Evolutionary conservation across 2,888 invertebrate species (phyloP).

Genomic region (Acanthosoma haemorrhoidale): DNA sequence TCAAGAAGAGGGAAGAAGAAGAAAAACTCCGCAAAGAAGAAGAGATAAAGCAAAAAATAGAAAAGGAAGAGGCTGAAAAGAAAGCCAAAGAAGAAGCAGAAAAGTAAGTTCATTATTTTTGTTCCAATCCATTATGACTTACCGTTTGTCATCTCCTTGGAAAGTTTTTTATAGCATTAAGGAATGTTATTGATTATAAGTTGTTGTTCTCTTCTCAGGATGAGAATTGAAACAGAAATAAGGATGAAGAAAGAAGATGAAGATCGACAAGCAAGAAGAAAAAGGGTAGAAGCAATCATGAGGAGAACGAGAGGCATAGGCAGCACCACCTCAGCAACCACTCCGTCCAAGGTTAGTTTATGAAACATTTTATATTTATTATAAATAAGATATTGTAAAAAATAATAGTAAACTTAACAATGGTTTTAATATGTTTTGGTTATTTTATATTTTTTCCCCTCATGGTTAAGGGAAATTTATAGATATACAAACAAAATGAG

Average conservation of each 20-base stretch:
- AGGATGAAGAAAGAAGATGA: slow-evolving; percentile 78
- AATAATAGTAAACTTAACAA: not conserved
- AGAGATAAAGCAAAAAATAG: slow-evolving; percentile 57
- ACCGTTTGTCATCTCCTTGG: not conserved
- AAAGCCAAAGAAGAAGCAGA: slow-evolving; percentile 83
- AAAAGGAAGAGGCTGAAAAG: slow-evolving; percentile 70
- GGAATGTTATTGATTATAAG: not conserved
- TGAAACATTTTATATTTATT: not conserved
- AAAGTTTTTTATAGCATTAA: not conserved
- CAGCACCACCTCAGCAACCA: slow-evolving; percentile 47
- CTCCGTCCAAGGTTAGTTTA: slow-evolving; percentile 48
- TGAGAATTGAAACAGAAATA: slow-evolving; percentile 77
- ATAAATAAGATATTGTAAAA: not conserved
- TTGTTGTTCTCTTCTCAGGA: slow-evolving; percentile 46
- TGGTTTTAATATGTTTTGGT: too few species aligned
- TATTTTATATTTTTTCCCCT: too few species aligned
- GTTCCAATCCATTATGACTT: not conserved
- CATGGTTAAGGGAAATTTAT: too few species aligned
- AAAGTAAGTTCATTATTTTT: slow-evolving; percentile 45
- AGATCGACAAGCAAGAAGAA: slow-evolving; percentile 79
- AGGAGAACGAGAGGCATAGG: slow-evolving; percentile 67
- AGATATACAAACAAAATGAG: too few species aligned
- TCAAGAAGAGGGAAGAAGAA: slow-evolving; percentile 70
- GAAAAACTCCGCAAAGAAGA: slow-evolving; percentile 66
- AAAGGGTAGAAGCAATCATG: slow-evolving; percentile 90